A percentile compares a stretch with the other conserved stretches of the same genome.
These are phyloP conservation scores for Protomyctophum bolini DNA, from an alignment of 2,113 vertebrate species.

Conservation along the genomic window DNA sequence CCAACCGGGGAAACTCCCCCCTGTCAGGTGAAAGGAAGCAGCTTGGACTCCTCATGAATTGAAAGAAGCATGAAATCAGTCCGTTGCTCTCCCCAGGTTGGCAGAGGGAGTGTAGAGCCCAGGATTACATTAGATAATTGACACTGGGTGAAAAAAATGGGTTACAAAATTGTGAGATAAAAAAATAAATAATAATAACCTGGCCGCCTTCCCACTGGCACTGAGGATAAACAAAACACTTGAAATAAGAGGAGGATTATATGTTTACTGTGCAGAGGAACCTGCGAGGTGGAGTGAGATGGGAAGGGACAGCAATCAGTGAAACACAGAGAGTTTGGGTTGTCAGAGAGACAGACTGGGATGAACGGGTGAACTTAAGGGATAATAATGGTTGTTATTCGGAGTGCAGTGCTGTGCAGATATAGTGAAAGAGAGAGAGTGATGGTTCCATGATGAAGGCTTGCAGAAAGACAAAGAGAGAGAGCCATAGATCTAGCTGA, in stretches of 20 bases:
- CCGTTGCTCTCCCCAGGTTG: too few relatives aligned
- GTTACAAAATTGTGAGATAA: too few relatives aligned
- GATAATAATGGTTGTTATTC: background rate
- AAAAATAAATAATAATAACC: background rate
- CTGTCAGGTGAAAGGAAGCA: too few relatives aligned
- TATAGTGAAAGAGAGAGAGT: conserved; percentile 24
- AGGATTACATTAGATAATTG: too few relatives aligned
- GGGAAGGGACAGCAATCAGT: background rate
- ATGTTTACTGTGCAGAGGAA: conserved; percentile 23
- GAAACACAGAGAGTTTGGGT: background rate
- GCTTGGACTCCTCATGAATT: too few relatives aligned
- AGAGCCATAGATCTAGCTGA: conserved; percentile 23
- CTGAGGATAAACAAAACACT: conserved; percentile 18
- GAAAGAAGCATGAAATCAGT: too few relatives aligned
- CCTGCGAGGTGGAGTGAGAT: conserved; percentile 1
- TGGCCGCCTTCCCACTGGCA: background rate
- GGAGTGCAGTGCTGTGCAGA: background rate
- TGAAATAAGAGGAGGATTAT: conserved; percentile 5
- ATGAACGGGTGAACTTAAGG: background rate
- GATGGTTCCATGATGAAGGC: background rate
- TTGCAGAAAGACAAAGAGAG: conserved; percentile 10
- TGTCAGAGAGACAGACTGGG: background rate
- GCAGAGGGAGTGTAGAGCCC: too few relatives aligned
- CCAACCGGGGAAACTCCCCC: too few relatives aligned
- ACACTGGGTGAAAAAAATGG: too few relatives aligned